Evolutionary conservation across 1,140 invertebrate genomes (phyloP).

Genomic region (Spodoptera litura): DNA sequence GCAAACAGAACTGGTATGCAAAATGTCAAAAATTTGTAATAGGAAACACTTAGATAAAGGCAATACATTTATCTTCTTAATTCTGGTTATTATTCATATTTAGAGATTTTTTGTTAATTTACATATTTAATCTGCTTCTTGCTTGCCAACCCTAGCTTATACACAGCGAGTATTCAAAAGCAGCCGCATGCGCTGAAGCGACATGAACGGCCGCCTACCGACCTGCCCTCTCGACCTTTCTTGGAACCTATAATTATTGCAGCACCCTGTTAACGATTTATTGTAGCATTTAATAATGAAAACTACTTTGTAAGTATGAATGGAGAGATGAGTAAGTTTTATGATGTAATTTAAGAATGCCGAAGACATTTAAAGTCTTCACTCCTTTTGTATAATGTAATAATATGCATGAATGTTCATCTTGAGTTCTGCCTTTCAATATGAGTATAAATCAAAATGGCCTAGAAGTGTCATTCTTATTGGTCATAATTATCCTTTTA

Average conservation of each 20-base stretch:
- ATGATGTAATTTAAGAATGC: slow-evolving; percentile 1
- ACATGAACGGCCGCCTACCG: slow-evolving; percentile 31
- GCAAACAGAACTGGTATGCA: not conserved
- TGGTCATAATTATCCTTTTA: too few species aligned
- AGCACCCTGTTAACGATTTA: slow-evolving; percentile 41
- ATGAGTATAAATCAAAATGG: too few species aligned
- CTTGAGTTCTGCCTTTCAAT: too few species aligned
- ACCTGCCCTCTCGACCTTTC: slow-evolving; percentile 37
- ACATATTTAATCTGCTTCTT: not conserved
- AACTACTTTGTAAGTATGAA: slow-evolving; percentile 19
- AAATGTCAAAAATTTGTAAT: slow-evolving; percentile 26
- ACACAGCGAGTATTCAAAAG: slow-evolving; percentile 26
- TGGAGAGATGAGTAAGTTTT: slow-evolving; percentile 16
- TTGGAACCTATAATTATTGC: slow-evolving; percentile 38
- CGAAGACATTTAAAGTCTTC: not conserved
- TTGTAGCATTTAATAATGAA: slow-evolving; percentile 8
- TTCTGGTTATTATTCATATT: not conserved
- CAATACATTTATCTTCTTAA: not conserved
- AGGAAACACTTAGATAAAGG: slow-evolving; percentile 2
- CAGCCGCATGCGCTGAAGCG: slow-evolving; percentile 15
- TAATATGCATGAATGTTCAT: too few species aligned
- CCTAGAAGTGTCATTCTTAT: too few species aligned
- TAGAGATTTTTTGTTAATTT: not conserved
- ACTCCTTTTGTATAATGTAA: too few species aligned
- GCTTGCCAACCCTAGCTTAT: not conserved